Conservation (phyloP, 2,797 vertebrate species). For the Monodelphis domestica region DNA sequence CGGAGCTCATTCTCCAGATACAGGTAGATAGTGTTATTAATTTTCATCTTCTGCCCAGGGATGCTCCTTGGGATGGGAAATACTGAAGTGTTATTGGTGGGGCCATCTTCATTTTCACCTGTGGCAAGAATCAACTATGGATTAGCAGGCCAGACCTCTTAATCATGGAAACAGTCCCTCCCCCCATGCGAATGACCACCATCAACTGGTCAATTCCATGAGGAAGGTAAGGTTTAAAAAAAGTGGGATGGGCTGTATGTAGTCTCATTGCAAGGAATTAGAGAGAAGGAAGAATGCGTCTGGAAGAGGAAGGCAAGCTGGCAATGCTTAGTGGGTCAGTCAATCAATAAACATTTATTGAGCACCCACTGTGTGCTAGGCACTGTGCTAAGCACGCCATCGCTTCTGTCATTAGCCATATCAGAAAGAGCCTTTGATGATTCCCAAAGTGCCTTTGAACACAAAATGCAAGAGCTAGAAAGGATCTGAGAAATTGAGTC, state of each 20-base stretch:
- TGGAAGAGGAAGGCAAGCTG: background rate
- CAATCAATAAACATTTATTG: background rate
- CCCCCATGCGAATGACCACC: background rate
- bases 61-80: slow-evolving; percentile 77
- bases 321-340: background rate
- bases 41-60: slow-evolving; percentile 55
- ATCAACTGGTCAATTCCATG: too few relatives aligned
- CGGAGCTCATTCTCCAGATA: slow-evolving; percentile 14
- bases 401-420: background rate
- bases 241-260: background rate
- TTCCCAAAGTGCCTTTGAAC: too few relatives aligned
- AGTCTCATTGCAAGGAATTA: background rate
- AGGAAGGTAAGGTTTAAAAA: too few relatives aligned
- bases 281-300: too few relatives aligned
- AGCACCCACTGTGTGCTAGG: background rate
- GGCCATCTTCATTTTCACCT: background rate
- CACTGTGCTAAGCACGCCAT: background rate
- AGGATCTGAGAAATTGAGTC: too few relatives aligned
- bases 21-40: slow-evolving; percentile 65
- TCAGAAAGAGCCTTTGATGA: background rate
- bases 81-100: slow-evolving; percentile 72
- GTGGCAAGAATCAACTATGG: background rate
- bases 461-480: too few relatives aligned
- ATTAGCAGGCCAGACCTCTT: background rate
- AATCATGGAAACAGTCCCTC: background rate